Conservation (phyloP, 2,113 vertebrate species). For the Rafetus swinhoei region DNA sequence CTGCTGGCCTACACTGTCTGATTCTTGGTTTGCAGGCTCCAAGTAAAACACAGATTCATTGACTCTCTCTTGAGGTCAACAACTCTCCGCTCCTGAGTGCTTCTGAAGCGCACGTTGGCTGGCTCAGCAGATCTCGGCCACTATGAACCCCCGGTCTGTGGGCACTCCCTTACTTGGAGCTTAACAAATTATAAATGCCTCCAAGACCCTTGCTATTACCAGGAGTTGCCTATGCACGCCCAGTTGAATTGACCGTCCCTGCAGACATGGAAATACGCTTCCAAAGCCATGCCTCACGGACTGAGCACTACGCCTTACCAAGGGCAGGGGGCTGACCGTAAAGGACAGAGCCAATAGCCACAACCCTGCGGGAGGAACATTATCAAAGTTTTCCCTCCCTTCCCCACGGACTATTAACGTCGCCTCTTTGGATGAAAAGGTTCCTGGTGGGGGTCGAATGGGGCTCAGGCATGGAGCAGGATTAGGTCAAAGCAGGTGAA, state of each 20-base stretch:
- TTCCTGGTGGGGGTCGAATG: background rate
- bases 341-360: constrained; percentile 22
- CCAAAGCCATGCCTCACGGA: background rate
- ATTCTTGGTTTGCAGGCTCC: background rate
- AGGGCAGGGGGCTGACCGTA: constrained; percentile 10
- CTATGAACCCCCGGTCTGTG: background rate
- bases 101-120: constrained; percentile 16
- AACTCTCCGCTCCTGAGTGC: constrained; percentile 51
- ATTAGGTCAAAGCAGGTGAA: background rate
- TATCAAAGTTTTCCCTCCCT: background rate
- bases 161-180: background rate
- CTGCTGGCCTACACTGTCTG: constrained; percentile 7
- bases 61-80: constrained; percentile 39
- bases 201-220: background rate
- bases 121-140: constrained; percentile 3
- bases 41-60: constrained; percentile 33
- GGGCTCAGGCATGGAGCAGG: background rate
- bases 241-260: background rate
- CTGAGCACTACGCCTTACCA: background rate
- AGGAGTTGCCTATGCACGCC: background rate
- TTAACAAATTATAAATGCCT: background rate
- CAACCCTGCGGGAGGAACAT: background rate
- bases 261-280: constrained; percentile 14
- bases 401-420: background rate
- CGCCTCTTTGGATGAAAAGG: background rate